These are phyloP conservation scores for Cardiocondyla obscurior DNA, from an alignment of 1,140 invertebrate species.

Conservation along the genomic window DNA sequence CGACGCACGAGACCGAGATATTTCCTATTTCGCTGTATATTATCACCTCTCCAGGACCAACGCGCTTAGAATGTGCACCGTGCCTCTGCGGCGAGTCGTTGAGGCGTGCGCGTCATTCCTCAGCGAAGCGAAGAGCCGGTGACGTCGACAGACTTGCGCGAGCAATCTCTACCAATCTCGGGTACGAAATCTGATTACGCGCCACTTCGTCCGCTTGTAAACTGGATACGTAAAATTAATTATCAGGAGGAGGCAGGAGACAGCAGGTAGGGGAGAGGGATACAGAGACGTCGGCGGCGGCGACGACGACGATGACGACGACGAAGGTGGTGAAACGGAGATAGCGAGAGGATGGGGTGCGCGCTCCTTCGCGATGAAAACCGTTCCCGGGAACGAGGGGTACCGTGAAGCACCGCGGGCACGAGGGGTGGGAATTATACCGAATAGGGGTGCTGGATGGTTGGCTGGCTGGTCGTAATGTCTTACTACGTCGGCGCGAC, in stretches of 20 bases:
- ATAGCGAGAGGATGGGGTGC: slow-evolving; percentile 17
- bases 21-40: slow-evolving; percentile 41
- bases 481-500: slow-evolving; percentile 67
- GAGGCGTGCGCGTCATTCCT: slow-evolving; percentile 33
- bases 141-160: slow-evolving; percentile 57
- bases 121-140: slow-evolving; percentile 27
- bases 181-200: slow-evolving; percentile 79
- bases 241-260: slow-evolving; percentile 70
- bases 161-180: slow-evolving; percentile 81
- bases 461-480: slow-evolving; percentile 70
- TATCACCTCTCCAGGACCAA: slow-evolving; percentile 25
- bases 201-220: slow-evolving; percentile 78
- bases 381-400: slow-evolving; percentile 28
- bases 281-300: slow-evolving; percentile 22
- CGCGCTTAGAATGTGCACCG: slow-evolving; percentile 13
- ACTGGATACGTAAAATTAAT: slow-evolving; percentile 83
- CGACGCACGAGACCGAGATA: slow-evolving; percentile 4
- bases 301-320: slow-evolving; percentile 50
- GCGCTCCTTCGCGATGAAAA: slow-evolving; percentile 22
- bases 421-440: slow-evolving; percentile 74
- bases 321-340: slow-evolving; percentile 31
- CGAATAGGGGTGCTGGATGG: slow-evolving; percentile 68
- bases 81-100: slow-evolving; percentile 44
- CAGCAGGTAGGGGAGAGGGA: background rate
- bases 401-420: slow-evolving; percentile 38